Evolutionary conservation across 2,113 vertebrate genomes (phyloP), one percentile per base, ranked within the genome.

Genomic region (Brachirus orientalis): DNA sequence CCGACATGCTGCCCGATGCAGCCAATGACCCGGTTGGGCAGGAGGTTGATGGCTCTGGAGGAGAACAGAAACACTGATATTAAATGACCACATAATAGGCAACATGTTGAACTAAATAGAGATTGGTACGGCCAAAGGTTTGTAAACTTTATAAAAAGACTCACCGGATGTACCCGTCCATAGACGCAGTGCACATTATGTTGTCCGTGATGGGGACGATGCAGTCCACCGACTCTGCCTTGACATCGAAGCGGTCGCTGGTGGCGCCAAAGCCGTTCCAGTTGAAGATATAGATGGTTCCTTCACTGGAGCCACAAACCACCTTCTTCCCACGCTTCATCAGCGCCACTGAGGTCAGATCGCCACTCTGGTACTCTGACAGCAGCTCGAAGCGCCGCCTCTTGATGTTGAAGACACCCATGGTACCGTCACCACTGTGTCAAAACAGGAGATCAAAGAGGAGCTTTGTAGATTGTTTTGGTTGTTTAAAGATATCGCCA

Each of bases 251-350:
- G 44, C 96, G 95, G 77, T 99, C 98, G 2, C 98, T 98, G 63
- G 97, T 94, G 0, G 97, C 98, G 1, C 97, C 98, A 0, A 98
- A 98, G 33, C 96, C 97, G 0, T 96, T 89, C 98, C 98, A 99
- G 89, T 99, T 99, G 84, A 99, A 99, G 85, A 99, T 94, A 87
- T 98, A 98, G 67, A 99, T 64, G 19, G 92, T 97, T 2, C 97
- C 98, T 51, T 98, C 96, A 0, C 95, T 95, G 79, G 97, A 99
- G 68, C 98, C 96, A 46, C 97, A 98, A 0, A 88, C 94, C 67
- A 97, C 97, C 75, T 99, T 99, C 83, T 75, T 94, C 0, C 97
- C 98, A 7, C 86, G 87, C 95, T 99, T 99, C 94, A 98, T 94
- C 72, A 99, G 83, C 0, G 74, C 87, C 5, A 99, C 86, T 0